Evolutionary conservation across 2,888 invertebrate genomes (phyloP), one percentile per base, ranked within the genome.

Genomic region (Rhaphigaster nebulosa): DNA sequence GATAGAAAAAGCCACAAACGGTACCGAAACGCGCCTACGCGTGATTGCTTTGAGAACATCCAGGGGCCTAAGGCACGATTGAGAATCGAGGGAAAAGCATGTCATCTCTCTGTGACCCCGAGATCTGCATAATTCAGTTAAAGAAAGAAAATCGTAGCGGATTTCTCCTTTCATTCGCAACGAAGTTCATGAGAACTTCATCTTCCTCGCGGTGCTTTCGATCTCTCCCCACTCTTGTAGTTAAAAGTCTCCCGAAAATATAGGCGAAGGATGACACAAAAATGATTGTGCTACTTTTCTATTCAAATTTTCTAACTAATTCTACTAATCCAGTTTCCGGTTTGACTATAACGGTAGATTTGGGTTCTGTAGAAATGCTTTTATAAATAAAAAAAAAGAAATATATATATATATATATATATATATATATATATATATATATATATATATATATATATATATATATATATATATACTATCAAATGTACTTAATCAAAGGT

Each of bases 1-100:
- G 18, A 76, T 76, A 38, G 70, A 76, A 76, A 76, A 76, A 76
- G 70, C 70, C 70, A 76, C 70, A 76, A 76, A 65, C 65, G 65
- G 65, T 65, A 29, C 65, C 29, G 18, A 29, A 29, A 65, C 65
- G 34, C 70, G 70, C 70, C 70, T 76, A 76, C 38, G 65, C 65
- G 13, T 76, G 70, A 76, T 76, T 76, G 70, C 70, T 76, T 8
- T 10, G 20, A 76, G 13, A 20, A 76, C 13, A 29, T 13, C 15
- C 12, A 20, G 10, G 29, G 18, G 70, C 29, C 70, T 34, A 34
- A 15, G 70, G 34, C 70, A 70, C 70, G 70, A 70, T 70, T 15
- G 15, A 34, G 70, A 29, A 15, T 6, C 70, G 65, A 34, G 70
- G 70, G 18, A 70, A 70, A 70, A 70, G 29, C 70, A 70, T 70